Evolutionary conservation across 92 coral and sea anemone genomes (phyloP).

Genomic region (Nematostella vectensis): DNA sequence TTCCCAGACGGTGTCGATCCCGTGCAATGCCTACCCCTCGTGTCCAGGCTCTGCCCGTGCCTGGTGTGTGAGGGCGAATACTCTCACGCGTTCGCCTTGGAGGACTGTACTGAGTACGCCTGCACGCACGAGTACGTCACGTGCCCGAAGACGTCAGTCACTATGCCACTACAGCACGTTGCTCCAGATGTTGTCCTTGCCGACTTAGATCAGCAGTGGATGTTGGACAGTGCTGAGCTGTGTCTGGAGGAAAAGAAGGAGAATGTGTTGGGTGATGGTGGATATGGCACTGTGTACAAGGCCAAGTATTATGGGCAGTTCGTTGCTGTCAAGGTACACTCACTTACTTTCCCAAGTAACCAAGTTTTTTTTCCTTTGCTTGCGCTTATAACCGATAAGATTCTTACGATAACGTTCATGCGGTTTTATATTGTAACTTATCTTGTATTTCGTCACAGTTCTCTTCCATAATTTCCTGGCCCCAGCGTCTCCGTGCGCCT

Average conservation of each 20-base stretch:
- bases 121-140: slow-evolving; percentile 39
- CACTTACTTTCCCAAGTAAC: neutral
- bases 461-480: too few species aligned
- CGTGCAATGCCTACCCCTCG: slow-evolving; percentile 53
- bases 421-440: too few species aligned
- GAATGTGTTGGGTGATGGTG: slow-evolving; percentile 70
- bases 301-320: slow-evolving; percentile 52
- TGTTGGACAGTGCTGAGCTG: slow-evolving; percentile 49
- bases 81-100: slow-evolving; percentile 67
- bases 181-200: slow-evolving; percentile 86
- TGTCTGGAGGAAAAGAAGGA: slow-evolving; percentile 31
- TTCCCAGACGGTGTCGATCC: slow-evolving; percentile 75
- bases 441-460: too few species aligned
- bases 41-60: slow-evolving; percentile 53
- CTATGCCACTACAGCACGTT: slow-evolving; percentile 57
- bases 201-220: slow-evolving; percentile 56
- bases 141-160: slow-evolving; percentile 67
- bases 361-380: too few species aligned
- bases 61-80: slow-evolving; percentile 48
- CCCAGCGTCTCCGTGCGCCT: too few species aligned
- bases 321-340: slow-evolving; percentile 85
- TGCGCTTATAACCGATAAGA: too few species aligned
- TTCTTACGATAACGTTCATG: too few species aligned
- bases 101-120: slow-evolving; percentile 52
- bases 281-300: slow-evolving; percentile 85